Evolutionary conservation across 2,113 vertebrate genomes (phyloP), one percentile per base, ranked within the genome.

Genomic region (Cinclus mexicanus): DNA sequence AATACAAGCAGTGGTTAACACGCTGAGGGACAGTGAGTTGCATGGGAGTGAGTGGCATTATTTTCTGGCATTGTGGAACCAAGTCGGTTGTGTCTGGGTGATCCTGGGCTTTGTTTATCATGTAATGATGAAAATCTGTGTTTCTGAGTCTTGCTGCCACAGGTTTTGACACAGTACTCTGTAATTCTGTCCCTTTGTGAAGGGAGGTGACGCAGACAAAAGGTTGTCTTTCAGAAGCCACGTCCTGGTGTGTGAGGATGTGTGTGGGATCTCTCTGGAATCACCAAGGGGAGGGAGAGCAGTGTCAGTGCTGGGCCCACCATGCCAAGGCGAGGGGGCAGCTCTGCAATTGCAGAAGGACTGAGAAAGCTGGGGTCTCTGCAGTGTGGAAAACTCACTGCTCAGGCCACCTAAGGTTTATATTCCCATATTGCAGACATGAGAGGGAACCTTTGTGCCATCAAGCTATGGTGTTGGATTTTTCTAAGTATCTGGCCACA

Each of bases 241-340:
- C 41, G 12, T 47, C 65, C 61, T 1, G 2, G 3, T 28, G 41
- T 1, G 4, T 29, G 31, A 35, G 46, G 46, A 22, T 20, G n/a
- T 20, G 47, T 16, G 19, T 47, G 39, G 28, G 21, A 29, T 37
- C 3, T 16, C 53, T 64, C n/a, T 10, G 22, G 42, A 26, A 8
- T 13, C 20, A 12, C 39, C 12, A 16, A 4, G 55, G 5, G 7
- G 6, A 55, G 55, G 8, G 33, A 75, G 28, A 21, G 12, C 10
- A 8, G 23, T 14, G 67, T 25, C 1, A 1, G 15, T 55, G 39
- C 55, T 1, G 3, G 56, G 20, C n/a, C 0, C 0, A 4, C 17
- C 3, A 0, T 7, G 42, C 20, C 8, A 14, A 28, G 37, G 31
- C 0, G 0, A 61, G 24, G 2, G 2, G 14, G 31, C 59, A 59